Evolutionary conservation across 1,140 invertebrate species (phyloP).

Genomic region (Drosophila miranda): DNA sequence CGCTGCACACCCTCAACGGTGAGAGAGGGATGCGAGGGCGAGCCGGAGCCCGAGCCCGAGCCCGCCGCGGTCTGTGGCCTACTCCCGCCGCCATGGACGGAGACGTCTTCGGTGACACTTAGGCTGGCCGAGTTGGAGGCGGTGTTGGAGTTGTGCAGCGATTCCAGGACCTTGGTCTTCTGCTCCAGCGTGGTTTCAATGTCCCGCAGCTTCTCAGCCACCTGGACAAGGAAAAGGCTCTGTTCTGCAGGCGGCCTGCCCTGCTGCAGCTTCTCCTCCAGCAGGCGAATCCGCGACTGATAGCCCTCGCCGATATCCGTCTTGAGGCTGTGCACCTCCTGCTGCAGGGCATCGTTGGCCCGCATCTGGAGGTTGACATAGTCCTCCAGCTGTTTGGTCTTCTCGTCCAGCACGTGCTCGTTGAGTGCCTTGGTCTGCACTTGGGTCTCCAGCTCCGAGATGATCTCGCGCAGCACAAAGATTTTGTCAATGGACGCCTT

Average conservation of each 20-base stretch:
- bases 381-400: slow-evolving; percentile 80
- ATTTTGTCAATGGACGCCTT: slow-evolving; percentile 89
- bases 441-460: slow-evolving; percentile 88
- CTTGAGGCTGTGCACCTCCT: slow-evolving; percentile 84
- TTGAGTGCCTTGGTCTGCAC: slow-evolving; percentile 85
- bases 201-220: slow-evolving; percentile 83
- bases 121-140: slow-evolving; percentile 84
- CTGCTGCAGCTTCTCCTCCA: slow-evolving; percentile 85
- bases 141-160: slow-evolving; percentile 85
- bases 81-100: slow-evolving; percentile 83
- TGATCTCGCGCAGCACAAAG: slow-evolving; percentile 88
- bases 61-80: slow-evolving; percentile 44
- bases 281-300: slow-evolving; percentile 83
- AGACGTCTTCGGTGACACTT: slow-evolving; percentile 91
- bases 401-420: slow-evolving; percentile 74
- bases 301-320: slow-evolving; percentile 83
- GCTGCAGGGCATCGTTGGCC: slow-evolving; percentile 84
- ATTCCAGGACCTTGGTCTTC: slow-evolving; percentile 88
- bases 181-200: slow-evolving; percentile 86
- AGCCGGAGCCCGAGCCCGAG: slow-evolving; percentile 42
- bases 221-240: slow-evolving; percentile 60
- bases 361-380: slow-evolving; percentile 84
- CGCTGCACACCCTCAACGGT: slow-evolving; percentile 85
- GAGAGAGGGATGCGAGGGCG: slow-evolving; percentile 73
- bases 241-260: slow-evolving; percentile 84